Conservation (phyloP, 2,888 invertebrate species). For the Agrotis exclamationis region DNA sequence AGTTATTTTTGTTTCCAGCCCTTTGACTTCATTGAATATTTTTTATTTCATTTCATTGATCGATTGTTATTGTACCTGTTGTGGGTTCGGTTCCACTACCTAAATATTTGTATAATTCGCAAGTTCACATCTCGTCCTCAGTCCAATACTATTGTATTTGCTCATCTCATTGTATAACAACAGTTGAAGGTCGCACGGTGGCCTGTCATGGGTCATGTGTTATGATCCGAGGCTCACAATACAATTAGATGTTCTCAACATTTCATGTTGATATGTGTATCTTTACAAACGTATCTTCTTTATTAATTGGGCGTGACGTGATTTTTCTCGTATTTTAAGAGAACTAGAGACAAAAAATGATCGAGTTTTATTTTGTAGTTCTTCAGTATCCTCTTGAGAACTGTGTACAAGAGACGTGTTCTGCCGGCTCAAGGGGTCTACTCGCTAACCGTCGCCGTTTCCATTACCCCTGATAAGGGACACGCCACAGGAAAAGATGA, state of each 20-base stretch:
- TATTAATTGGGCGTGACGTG: background rate
- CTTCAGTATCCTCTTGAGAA: background rate
- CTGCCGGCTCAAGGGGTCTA: too few species aligned
- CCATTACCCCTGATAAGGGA: too few species aligned
- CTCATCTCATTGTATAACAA: conserved; percentile 1
- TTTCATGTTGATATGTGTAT: conserved; percentile 2
- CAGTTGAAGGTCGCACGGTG: conserved; percentile 30
- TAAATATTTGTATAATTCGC: background rate
- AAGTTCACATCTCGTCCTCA: background rate
- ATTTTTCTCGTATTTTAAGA: background rate
- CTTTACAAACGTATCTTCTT: background rate
- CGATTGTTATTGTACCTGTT: too few species aligned
- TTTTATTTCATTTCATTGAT: too few species aligned
- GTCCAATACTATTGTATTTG: conserved; percentile 10
- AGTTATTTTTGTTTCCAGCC: too few species aligned
- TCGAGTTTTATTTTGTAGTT: background rate
- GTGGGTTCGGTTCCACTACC: too few species aligned
- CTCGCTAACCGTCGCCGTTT: too few species aligned
- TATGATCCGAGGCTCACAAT: conserved; percentile 3
- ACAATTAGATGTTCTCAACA: conserved; percentile 15
- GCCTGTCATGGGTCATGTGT: conserved; percentile 5
- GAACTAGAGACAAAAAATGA: background rate
- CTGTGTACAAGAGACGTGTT: background rate
- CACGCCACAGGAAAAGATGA: background rate
- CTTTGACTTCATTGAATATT: too few species aligned